Percentiles rank a stretch among this genome's conserved stretches.
These are phyloP conservation scores for Apus apus DNA, from an alignment of 2,113 vertebrate species.

Conservation along the genomic window DNA sequence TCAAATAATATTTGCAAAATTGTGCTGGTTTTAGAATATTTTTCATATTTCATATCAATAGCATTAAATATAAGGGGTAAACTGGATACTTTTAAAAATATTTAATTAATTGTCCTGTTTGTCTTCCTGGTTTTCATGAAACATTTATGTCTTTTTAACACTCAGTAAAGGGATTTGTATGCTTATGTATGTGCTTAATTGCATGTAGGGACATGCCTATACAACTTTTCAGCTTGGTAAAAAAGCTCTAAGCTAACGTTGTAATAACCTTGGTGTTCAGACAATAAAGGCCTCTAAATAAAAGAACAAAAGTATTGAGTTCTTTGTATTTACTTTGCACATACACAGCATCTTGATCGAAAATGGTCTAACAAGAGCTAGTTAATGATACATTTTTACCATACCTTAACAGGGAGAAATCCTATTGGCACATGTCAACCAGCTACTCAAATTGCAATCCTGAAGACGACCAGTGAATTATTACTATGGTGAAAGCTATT, in stretches of 20 bases:
- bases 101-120: neutral
- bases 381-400: neutral
- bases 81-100: neutral
- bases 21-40: neutral
- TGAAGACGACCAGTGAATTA: neutral
- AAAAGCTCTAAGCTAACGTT: neutral
- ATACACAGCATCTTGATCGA: neutral
- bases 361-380: neutral
- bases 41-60: neutral
- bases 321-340: neutral
- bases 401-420: neutral
- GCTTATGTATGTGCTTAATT: neutral
- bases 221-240: neutral
- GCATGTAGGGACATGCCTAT: neutral
- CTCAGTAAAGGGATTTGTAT: neutral
- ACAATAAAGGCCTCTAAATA: neutral
- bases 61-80: constrained; percentile 25
- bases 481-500: neutral
- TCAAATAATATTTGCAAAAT: neutral
- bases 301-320: neutral
- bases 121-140: neutral
- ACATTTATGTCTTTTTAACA: neutral
- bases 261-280: neutral
- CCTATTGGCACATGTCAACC: neutral
- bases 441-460: neutral